These are phyloP conservation scores for Chiloscyllium plagiosum DNA, from an alignment of 2,113 vertebrate genomes.

Conservation along the genomic window DNA sequence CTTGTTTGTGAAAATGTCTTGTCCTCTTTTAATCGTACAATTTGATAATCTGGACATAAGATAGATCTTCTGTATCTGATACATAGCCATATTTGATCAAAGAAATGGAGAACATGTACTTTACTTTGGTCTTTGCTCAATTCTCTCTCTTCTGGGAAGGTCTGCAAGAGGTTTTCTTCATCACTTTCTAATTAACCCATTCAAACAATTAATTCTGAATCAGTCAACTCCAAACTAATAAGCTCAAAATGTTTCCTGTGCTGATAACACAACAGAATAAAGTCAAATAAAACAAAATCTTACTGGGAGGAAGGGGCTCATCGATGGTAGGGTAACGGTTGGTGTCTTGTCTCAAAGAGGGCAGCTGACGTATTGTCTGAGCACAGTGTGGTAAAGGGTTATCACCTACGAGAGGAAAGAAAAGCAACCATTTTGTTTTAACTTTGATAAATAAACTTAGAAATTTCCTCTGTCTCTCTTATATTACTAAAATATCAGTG, in stretches of 20 bases:
- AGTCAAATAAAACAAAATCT: conserved; percentile 60
- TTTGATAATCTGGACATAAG: neutral
- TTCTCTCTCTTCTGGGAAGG: neutral
- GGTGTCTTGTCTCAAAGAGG: conserved; percentile 85
- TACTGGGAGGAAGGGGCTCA: conserved; percentile 97
- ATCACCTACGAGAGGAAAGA: conserved; percentile 59
- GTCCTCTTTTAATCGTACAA: neutral
- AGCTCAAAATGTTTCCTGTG: neutral
- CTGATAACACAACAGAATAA: neutral
- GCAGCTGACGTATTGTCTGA: conserved; percentile 82
- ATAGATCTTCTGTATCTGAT: neutral
- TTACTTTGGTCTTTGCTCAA: neutral
- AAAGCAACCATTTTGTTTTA: conserved; percentile 4
- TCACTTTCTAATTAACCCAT: neutral
- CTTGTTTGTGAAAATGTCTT: neutral
- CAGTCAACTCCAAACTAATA: neutral
- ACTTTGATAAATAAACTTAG: neutral
- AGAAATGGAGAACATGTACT: neutral
- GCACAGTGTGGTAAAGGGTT: conserved; percentile 72
- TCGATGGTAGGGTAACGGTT: conserved; percentile 93
- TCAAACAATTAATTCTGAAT: neutral
- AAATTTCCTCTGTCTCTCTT: neutral
- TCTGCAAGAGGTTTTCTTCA: neutral
- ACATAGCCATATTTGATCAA: neutral
- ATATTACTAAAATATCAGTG: neutral